Base-by-base conservation (phyloP, 1,140 invertebrate genomes). In the Pseudoatta argentina region DNA sequence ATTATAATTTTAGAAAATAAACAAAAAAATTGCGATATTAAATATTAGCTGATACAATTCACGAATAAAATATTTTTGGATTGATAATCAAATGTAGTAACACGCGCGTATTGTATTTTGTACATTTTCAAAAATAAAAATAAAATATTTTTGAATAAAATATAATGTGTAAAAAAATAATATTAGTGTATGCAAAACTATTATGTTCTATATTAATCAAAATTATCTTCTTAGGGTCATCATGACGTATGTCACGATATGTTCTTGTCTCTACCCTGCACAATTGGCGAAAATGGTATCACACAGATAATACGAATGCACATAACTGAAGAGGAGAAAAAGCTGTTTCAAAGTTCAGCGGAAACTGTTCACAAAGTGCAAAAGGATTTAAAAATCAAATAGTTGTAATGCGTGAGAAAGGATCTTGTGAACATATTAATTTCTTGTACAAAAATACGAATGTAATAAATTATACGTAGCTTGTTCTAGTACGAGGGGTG, bases 191-290 rank as follows among this genome's bases (percentile, higher is more conserved):
- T 24, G 24, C 16, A 10, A 71, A n/a, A 27, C 57, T 48, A 14
- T 44, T 27, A 57, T 6, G 18, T 82, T 16, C 3, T 71, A 12
- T 18, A 57, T n/a, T 44, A 44, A 44, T 44, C 12, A 59, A 77
- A 39, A 63, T 88, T 48, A 10, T 86, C 81, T 39, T 67, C 91
- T 72, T 77, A 97, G 96, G 96, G 96, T 39, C 94, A 96, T 61
- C 95, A 97, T 87, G 95, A 95, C 16, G 95, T 97, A 72, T 93
- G 95, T n/a, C 87, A 96, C 6, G 96, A 97, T 39, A 94, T 96
- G 21, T 97, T 96, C 87, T 91, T 97, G 18, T 96, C 96, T 0
- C 89, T 97, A n/a, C 96, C 96, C 6, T 96, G 95, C 72, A 92
- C 95, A 10, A 64, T 97, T 21, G 96, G 96, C 12, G 95, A 95